These are phyloP conservation scores for Drosophila colorata DNA, from an alignment of 2,888 invertebrate species.

Conservation along the genomic window DNA sequence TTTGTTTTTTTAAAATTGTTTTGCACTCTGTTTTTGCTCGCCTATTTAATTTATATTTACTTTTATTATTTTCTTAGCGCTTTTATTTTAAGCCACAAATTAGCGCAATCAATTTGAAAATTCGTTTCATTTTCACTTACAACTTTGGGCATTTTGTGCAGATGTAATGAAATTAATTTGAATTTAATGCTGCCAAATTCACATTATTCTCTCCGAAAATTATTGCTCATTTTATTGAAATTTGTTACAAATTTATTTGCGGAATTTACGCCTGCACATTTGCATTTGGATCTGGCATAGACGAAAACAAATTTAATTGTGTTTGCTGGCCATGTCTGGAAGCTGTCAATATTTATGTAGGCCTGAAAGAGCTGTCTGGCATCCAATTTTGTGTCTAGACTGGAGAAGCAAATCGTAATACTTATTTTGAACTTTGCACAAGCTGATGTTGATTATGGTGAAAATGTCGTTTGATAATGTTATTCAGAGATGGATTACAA, in stretches of 20 bases:
- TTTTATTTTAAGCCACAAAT: conserved; percentile 52
- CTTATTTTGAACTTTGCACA: conserved; percentile 28
- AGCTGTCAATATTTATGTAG: conserved; percentile 34
- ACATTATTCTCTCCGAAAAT: conserved; percentile 42
- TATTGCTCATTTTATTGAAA: conserved; percentile 47
- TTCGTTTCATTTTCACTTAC: conserved; percentile 37
- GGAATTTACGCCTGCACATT: conserved; percentile 47
- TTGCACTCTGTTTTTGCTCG: conserved; percentile 17
- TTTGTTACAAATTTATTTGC: conserved; percentile 57
- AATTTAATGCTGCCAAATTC: conserved; percentile 33
- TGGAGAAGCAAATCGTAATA: conserved; percentile 21
- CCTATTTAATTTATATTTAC: conserved; percentile 25
- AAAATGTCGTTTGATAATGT: conserved; percentile 10
- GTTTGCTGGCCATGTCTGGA: conserved; percentile 39
- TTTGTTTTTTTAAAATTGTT: conserved; percentile 29
- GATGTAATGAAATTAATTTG: conserved; percentile 39
- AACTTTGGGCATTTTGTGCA: conserved; percentile 21
- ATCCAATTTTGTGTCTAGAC: conserved; percentile 48
- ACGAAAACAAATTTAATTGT: conserved; percentile 45
- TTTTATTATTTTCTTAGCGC: conserved; percentile 5
- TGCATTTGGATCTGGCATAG: conserved; percentile 33
- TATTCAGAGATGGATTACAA: conserved; percentile 22
- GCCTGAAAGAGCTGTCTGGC: conserved; percentile 31
- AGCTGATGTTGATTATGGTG: conserved; percentile 4
- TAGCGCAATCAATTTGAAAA: conserved; percentile 70